phyloP scores from a whole-genome alignment of 2,113 vertebrate genomes.

The Rattus rattus region DNA sequence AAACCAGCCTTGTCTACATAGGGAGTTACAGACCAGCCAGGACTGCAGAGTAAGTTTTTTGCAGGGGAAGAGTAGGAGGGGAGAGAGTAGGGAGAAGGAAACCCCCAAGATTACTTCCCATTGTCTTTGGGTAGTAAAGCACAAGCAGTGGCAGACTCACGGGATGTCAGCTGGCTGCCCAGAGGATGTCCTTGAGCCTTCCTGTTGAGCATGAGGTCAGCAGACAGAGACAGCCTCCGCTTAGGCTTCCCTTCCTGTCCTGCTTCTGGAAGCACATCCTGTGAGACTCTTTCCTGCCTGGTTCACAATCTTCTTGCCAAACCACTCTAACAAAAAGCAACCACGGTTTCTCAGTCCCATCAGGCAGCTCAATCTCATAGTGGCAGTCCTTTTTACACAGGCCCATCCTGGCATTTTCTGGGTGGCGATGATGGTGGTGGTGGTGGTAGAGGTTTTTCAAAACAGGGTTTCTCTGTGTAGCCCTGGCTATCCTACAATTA shows the following conservation, averaged over 20 bases:
- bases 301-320: constrained; percentile 8
- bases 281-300: constrained; percentile 67
- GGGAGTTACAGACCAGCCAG: not conserved
- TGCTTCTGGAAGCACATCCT: constrained; percentile 78
- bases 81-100: not conserved
- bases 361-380: not conserved
- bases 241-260: constrained; percentile 81
- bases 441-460: not conserved
- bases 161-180: not conserved
- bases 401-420: not conserved
- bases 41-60: not conserved
- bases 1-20: not conserved
- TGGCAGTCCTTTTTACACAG: not conserved
- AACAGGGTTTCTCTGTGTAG: not conserved
- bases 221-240: constrained; percentile 83
- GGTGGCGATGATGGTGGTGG: not conserved
- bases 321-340: not conserved
- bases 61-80: too few species aligned
- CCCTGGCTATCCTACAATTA: not conserved
- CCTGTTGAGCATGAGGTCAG: constrained; percentile 80
- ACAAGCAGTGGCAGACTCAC: not conserved
- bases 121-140: not conserved
- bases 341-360: not conserved
- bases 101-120: not conserved
- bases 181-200: constrained; percentile 80